Conservation (phyloP, 2,113 vertebrate species). For the Hypanus sabinus region DNA sequence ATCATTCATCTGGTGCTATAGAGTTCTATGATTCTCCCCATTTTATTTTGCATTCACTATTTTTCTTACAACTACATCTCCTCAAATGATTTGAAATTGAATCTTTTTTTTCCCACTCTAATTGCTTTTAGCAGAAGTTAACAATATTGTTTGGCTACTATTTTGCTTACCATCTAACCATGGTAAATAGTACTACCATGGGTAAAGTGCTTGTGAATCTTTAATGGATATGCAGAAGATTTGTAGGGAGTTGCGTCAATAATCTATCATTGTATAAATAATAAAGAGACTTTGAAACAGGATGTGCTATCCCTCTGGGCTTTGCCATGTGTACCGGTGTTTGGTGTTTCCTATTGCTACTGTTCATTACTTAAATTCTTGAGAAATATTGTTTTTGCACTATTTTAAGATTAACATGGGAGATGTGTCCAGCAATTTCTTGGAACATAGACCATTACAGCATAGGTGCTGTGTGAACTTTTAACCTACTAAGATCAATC, state of each 20-base stretch:
- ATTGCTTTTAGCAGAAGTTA: not conserved
- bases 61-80: not conserved
- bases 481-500: too few species aligned
- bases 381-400: not conserved
- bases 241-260: not conserved
- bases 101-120: not conserved
- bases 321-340: not conserved
- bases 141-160: not conserved
- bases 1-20: too few species aligned
- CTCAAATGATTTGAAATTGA: not conserved
- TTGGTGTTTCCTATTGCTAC: not conserved
- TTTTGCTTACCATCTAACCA: not conserved
- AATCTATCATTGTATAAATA: not conserved
- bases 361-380: too few species aligned
- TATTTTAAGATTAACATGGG: too few species aligned
- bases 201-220: not conserved
- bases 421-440: not conserved
- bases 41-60: not conserved
- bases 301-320: not conserved
- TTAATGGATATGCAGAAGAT: not conserved
- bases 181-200: not conserved
- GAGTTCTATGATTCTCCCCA: too few species aligned
- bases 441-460: too few species aligned
- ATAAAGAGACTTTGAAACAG: not conserved
- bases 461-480: too few species aligned